Percentiles rank a stretch among this genome's conserved stretches.
Evolutionary conservation across 2,888 invertebrate genomes (phyloP).

Genomic region (Apamea anceps): DNA sequence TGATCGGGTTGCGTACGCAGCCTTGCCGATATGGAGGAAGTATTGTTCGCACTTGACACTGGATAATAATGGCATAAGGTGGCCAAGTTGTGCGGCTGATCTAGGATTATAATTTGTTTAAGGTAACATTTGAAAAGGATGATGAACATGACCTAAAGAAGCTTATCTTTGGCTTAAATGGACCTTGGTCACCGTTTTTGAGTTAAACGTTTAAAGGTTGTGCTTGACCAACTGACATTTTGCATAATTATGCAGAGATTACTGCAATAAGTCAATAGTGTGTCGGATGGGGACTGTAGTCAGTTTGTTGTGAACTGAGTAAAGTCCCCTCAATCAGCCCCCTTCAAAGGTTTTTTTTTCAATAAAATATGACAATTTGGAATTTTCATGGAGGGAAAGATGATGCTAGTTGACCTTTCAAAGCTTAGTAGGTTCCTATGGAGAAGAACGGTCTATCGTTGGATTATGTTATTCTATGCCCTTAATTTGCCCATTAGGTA

Average conservation of each 20-base stretch:
- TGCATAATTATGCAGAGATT: background rate
- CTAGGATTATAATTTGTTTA: conserved; percentile 30
- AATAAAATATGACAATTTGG: background rate
- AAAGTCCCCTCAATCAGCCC: background rate
- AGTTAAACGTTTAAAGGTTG: background rate
- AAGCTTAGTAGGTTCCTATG: background rate
- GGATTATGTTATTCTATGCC: background rate
- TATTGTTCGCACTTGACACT: conserved; percentile 59
- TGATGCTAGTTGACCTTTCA: too few relatives aligned
- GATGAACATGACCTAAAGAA: background rate
- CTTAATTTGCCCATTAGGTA: background rate
- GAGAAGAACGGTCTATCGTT: background rate
- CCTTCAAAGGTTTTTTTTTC: background rate
- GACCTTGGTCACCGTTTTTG: background rate
- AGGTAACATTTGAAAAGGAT: background rate
- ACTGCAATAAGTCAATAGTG: background rate
- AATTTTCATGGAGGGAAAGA: background rate
- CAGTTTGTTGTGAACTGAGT: background rate
- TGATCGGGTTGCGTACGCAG: conserved; percentile 62
- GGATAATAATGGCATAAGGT: conserved; percentile 34
- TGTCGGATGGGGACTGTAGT: background rate
- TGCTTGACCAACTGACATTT: background rate
- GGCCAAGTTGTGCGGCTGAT: conserved; percentile 27
- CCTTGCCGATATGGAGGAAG: conserved; percentile 60
- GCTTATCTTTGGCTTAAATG: background rate